Evolutionary conservation across 2,888 invertebrate genomes (phyloP), one percentile per base, ranked within the genome.

Genomic region (Exocentrus adspersus): DNA sequence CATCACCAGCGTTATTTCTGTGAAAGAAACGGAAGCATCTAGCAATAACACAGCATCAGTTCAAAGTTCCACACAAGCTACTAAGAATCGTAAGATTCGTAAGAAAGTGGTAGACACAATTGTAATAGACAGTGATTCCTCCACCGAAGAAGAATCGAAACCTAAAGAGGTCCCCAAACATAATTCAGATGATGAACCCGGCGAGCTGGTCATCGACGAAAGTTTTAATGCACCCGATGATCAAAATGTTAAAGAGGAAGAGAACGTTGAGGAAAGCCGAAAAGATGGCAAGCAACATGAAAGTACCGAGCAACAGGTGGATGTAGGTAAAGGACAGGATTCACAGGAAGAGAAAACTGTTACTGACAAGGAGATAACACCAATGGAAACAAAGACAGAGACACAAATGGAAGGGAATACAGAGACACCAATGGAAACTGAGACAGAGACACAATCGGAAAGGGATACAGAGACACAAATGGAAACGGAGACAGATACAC

Each of bases 151-250:
- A 2, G 17, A 21, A 9, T 14, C 37, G 19, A 10, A 37, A 19
- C 9, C 2, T 1, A 45, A 16, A n/a, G 24, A 50, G n/a, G 41
- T 21, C 10, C 28, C 17, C 21, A 5, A 10, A 7, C 9, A 51
- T 9, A 58, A 60, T 28, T 16, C 17, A 12, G 14, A n/a, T 1
- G 21, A 17, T 4, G 53, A 41, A 12, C 24, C 53, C n/a, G 60
- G 60, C 7, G 68, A 65, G 5, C 56, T 68, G 24, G 60, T 68
- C 9, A 68, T 68, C 32, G 68, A 68, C 52, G 68, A 68, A 24
- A 37, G 37, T 14, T 37, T n/a, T 9, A 3, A n/a, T n/a, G n/a
- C n/a, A n/a, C n/a, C n/a, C n/a, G n/a, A n/a, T n/a, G n/a, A n/a
- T n/a, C n/a, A 3, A 1, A 53, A 19, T 10, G 37, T 20, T 32